Evolutionary conservation across 2,888 invertebrate species (phyloP).

Genomic region (Azorinus chamasolen): DNA sequence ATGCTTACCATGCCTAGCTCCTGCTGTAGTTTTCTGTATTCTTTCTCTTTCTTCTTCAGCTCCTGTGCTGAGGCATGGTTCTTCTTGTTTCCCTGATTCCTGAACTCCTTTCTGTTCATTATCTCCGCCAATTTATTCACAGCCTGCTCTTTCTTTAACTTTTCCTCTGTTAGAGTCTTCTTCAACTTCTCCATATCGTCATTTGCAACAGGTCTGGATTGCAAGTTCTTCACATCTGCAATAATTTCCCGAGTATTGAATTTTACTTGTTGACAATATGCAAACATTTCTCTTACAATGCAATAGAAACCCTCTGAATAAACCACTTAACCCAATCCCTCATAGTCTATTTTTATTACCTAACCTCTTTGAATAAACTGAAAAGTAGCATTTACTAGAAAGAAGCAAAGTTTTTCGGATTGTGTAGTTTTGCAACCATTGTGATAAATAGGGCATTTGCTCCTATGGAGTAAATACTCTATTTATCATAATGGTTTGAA

Average conservation of each 20-base stretch:
- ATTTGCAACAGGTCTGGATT: constrained; percentile 55
- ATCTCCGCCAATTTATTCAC: constrained; percentile 99
- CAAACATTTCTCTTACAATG: background rate
- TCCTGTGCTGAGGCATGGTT: constrained; percentile 89
- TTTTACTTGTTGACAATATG: background rate
- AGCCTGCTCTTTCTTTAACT: constrained; percentile 90
- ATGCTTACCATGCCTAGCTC: constrained; percentile 91
- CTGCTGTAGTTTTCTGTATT: constrained; percentile 97
- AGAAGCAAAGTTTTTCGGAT: too few species aligned
- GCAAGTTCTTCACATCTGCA: constrained; percentile 72
- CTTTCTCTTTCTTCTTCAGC: constrained; percentile 96
- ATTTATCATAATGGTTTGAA: too few species aligned
- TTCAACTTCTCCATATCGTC: constrained; percentile 79
- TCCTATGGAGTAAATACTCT: too few species aligned
- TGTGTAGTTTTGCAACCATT: too few species aligned
- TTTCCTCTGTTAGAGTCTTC: constrained; percentile 82
- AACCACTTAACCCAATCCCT: background rate
- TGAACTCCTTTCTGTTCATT: constrained; percentile 96
- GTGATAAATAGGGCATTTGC: too few species aligned
- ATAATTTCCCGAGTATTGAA: background rate
- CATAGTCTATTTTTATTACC: background rate
- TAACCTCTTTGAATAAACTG: too few species aligned
- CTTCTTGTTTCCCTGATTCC: constrained; percentile 83
- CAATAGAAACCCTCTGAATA: background rate
- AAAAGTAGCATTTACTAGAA: too few species aligned